phyloP scores from a whole-genome alignment of 2,888 invertebrate genomes.

The Drosophila cognata region DNA sequence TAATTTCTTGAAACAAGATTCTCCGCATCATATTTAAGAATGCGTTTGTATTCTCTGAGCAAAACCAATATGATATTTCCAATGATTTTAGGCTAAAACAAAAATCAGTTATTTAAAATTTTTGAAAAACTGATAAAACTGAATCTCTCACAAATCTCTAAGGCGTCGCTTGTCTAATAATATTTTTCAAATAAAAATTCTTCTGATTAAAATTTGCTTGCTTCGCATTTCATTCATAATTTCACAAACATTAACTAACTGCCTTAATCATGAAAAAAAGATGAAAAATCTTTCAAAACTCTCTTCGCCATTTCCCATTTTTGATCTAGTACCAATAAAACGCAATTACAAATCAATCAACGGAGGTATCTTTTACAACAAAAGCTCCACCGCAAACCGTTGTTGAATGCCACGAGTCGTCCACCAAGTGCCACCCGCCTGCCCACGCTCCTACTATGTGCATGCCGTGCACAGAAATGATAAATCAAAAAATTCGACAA shows the following conservation, averaged over 20 bases:
- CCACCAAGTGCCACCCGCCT: background rate
- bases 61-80: background rate
- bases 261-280: background rate
- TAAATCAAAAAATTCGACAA: slow-evolving; percentile 58
- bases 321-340: slow-evolving; percentile 47
- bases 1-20: background rate
- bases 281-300: background rate
- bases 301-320: background rate
- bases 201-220: background rate
- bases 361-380: slow-evolving; percentile 42
- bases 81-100: background rate
- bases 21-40: background rate
- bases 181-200: background rate
- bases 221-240: slow-evolving; percentile 3
- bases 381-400: slow-evolving; percentile 39
- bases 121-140: background rate
- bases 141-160: background rate
- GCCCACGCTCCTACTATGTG: background rate
- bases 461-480: slow-evolving; percentile 16
- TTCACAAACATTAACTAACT: slow-evolving; percentile 13
- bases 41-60: background rate
- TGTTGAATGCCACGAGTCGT: slow-evolving; percentile 27
- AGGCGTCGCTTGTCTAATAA: too few relatives aligned
- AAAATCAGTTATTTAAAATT: background rate
- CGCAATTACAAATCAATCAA: slow-evolving; percentile 73